phyloP scores from a whole-genome alignment of 2,888 invertebrate species.

The Conchocele bisecta region DNA sequence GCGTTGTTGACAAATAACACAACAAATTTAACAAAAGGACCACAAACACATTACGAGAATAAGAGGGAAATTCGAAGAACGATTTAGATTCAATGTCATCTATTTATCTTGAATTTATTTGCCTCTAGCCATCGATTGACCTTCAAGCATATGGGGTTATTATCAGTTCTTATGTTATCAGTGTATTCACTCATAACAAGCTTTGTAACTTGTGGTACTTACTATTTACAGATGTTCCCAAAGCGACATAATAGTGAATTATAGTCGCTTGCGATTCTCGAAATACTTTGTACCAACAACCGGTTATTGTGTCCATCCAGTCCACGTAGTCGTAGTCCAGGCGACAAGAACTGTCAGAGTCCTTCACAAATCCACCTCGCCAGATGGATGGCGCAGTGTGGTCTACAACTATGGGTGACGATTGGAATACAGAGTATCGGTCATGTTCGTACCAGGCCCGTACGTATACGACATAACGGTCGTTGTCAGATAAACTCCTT shows the following conservation, averaged over 20 bases:
- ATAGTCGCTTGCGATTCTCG: constrained; percentile 17
- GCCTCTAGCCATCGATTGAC: too few species aligned
- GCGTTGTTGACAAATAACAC: too few species aligned
- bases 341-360: constrained; percentile 41
- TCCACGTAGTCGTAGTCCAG: constrained; percentile 54
- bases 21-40: too few species aligned
- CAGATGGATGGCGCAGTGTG: constrained; percentile 50
- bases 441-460: constrained; percentile 49
- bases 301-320: constrained; percentile 35
- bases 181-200: too few species aligned
- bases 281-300: constrained; percentile 55
- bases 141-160: too few species aligned
- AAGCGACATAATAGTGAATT: not conserved
- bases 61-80: too few species aligned
- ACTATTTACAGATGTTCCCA: too few species aligned
- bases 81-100: too few species aligned
- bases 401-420: constrained; percentile 48
- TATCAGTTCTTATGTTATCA: too few species aligned
- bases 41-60: too few species aligned
- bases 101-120: too few species aligned
- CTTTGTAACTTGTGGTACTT: too few species aligned
- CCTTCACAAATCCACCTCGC: constrained; percentile 44
- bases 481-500: constrained; percentile 23
- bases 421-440: constrained; percentile 27
- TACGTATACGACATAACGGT: constrained; percentile 30